Evolutionary conservation across 2,113 vertebrate genomes (phyloP).

Genomic region (Phalacrocorax pelagicus): DNA sequence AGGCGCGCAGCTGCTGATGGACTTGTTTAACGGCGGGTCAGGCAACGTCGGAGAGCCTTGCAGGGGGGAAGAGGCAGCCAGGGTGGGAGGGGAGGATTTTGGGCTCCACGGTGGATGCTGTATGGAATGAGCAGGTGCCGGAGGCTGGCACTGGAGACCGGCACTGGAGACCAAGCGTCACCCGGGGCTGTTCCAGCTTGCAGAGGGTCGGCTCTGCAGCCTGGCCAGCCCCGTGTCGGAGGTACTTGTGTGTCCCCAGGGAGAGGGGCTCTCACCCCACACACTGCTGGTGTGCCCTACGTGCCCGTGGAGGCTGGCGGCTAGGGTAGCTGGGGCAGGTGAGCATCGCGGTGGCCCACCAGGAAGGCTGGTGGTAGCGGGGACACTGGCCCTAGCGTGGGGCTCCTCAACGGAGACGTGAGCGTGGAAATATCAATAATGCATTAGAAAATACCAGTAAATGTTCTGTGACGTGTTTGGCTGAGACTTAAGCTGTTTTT

Average conservation of each 20-base stretch:
- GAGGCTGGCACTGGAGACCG: not conserved
- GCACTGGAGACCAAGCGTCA: not conserved
- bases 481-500: not conserved
- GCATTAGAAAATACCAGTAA: not conserved
- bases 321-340: rapidly evolving
- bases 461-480: not conserved
- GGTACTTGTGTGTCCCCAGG: rapidly evolving
- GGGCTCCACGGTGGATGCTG: too few relatives aligned
- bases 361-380: not conserved
- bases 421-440: not conserved
- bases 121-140: rapidly evolving
- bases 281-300: rapidly evolving
- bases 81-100: not conserved
- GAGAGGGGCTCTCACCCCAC: not conserved
- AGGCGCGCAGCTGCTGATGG: not conserved
- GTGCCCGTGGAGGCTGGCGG: not conserved
- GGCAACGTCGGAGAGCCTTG: too few relatives aligned
- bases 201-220: not conserved
- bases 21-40: too few relatives aligned
- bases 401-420: not conserved
- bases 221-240: not conserved
- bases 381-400: not conserved
- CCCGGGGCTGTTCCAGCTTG: not conserved
- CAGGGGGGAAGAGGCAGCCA: not conserved
- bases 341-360: too few relatives aligned